Evolutionary conservation across 2,113 vertebrate species (phyloP).

Genomic region (Hippocampus guttulatus): DNA sequence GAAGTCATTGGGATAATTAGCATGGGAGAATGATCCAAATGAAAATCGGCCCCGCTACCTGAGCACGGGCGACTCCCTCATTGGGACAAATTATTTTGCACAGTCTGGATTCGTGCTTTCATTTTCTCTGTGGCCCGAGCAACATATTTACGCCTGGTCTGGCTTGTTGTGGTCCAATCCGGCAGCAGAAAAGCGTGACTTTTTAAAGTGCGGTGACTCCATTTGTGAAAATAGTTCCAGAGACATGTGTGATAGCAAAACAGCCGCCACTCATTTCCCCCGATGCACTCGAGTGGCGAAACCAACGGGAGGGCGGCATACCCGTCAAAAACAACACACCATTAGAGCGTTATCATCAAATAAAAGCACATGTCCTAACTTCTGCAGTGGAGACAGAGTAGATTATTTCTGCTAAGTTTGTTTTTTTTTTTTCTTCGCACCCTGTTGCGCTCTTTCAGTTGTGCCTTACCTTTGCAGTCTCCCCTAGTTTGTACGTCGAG

Average conservation of each 20-base stretch:
- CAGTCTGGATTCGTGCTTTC: neutral
- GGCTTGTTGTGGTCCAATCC: neutral
- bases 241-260: neutral
- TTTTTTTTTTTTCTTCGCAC: no score
- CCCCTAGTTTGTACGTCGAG: neutral
- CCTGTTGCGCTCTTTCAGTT: no score
- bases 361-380: neutral
- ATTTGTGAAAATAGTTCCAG: neutral
- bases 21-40: constrained; percentile 34
- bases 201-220: neutral
- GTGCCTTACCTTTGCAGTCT: neutral
- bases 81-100: constrained; percentile 1
- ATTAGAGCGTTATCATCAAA: constrained; percentile 6
- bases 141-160: neutral
- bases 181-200: neutral
- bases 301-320: neutral
- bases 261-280: neutral
- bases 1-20: constrained; percentile 54
- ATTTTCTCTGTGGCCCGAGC: neutral
- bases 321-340: neutral
- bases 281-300: neutral
- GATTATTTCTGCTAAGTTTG: no score
- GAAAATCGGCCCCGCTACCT: constrained; percentile 20
- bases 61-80: neutral
- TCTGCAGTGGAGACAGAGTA: no score